Base-by-base conservation (phyloP, 2,888 invertebrate species). In the Limnephilus lunatus region DNA sequence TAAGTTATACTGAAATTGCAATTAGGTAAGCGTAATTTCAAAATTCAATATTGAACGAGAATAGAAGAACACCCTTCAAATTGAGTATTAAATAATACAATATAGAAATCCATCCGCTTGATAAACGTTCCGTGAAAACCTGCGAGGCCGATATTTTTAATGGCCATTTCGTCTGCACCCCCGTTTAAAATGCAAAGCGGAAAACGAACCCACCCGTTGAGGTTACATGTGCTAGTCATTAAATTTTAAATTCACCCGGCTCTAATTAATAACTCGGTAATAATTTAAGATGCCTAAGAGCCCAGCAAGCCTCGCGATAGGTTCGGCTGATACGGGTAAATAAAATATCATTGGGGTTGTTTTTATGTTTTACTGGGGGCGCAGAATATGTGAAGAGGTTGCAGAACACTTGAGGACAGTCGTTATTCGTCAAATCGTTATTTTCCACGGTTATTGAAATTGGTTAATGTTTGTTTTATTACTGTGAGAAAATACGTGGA, bases 231-330 rank as follows among this genome's bases (percentile, higher is more conserved):
- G 87, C 53, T 87, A 12, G n/a, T n/a, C 53, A 53, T 85, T 85
- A 85, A 85, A 85, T 85, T 85, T 32, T 19, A 87, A 87, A 25
- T 89, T 80, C 53, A n/a, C 15, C 86, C 91, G 86, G 25, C 86
- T 39, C 91, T 86, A 91, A 91, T 91, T 91, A 85, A 91, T 91
- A 91, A 86, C 86, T 81, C 85, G 86, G 91, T 86, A 91, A 91
- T 91, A 91, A 91, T 91, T 91, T 91, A 68, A 91, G 86, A 39
- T 12, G 53, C 68, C 32, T 48, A 90, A 90, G 82, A 82, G 90
- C 90, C 48, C 9, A 44, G 35, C 91, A 81, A 81, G 39, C 86
- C 44, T n/a, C 48, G 30, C 87, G 87, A 87, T 87, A 87, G 39
- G 87, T 15, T 48, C 53, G 53, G 87, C 30, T n/a, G 87, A 87